phyloP scores from a whole-genome alignment of 2,113 vertebrate genomes.

The Petrocephalus microphthalmus region DNA sequence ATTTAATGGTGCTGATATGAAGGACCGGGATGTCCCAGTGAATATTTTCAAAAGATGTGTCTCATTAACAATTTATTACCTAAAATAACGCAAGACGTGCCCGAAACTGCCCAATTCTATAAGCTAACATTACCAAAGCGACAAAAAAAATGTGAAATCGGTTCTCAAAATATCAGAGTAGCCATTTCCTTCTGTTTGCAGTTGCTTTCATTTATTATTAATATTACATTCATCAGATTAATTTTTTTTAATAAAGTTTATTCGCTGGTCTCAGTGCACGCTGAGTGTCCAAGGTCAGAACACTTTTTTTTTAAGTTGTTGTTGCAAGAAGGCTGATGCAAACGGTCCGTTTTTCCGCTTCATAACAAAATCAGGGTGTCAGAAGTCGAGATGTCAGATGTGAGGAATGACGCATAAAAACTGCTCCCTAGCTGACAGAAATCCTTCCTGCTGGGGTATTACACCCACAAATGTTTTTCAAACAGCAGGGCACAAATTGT shows the following conservation, averaged over 20 bases:
- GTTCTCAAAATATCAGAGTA: not conserved
- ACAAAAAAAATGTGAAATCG: not conserved
- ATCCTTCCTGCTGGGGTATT: not conserved
- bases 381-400: not conserved
- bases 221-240: not conserved
- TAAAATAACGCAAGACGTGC: not conserved
- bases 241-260: not conserved
- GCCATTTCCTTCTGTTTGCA: not conserved
- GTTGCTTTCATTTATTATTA: constrained; percentile 14
- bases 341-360: not conserved
- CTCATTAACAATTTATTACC: not conserved
- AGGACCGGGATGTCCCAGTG: not conserved
- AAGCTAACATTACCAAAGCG: not conserved
- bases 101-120: not conserved
- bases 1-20: not conserved
- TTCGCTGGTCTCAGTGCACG: not conserved
- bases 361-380: not conserved
- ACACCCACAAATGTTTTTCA: not conserved
- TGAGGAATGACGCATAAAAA: not conserved
- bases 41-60: not conserved
- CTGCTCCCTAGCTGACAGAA: not conserved
- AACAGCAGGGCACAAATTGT: not conserved
- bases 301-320: not conserved
- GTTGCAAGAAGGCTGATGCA: not conserved
- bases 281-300: not conserved